phyloP scores from a whole-genome alignment of 2,113 vertebrate species.

The Petromus typicus region DNA sequence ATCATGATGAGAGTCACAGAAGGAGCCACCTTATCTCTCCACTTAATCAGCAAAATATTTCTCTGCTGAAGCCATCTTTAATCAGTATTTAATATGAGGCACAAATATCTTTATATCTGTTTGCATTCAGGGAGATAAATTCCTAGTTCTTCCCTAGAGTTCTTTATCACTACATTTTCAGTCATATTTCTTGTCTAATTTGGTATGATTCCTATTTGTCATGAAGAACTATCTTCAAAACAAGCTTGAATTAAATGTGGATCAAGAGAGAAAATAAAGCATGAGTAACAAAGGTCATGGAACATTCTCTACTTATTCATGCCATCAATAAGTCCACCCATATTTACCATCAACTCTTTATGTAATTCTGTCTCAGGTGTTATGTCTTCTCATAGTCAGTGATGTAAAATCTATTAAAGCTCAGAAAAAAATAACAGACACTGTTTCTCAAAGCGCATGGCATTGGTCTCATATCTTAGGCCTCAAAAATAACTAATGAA shows the following conservation, averaged over 20 bases:
- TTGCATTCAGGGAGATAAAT: neutral
- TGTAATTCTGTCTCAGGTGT: neutral
- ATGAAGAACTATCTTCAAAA: neutral
- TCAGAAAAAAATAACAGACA: neutral
- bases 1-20: neutral
- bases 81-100: too few species aligned
- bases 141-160: neutral
- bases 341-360: neutral
- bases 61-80: neutral
- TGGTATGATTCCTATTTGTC: neutral
- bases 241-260: neutral
- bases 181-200: neutral
- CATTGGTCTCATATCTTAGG: neutral
- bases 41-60: neutral
- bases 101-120: neutral
- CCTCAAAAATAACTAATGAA: neutral
- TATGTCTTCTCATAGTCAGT: neutral
- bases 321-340: neutral
- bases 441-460: neutral
- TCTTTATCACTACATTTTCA: neutral
- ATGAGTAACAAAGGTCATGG: neutral
- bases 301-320: neutral
- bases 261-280: neutral
- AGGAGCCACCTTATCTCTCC: neutral
- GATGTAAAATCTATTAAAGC: neutral